phyloP scores from a whole-genome alignment of 2,797 vertebrate genomes.

The Coluber constrictor region DNA sequence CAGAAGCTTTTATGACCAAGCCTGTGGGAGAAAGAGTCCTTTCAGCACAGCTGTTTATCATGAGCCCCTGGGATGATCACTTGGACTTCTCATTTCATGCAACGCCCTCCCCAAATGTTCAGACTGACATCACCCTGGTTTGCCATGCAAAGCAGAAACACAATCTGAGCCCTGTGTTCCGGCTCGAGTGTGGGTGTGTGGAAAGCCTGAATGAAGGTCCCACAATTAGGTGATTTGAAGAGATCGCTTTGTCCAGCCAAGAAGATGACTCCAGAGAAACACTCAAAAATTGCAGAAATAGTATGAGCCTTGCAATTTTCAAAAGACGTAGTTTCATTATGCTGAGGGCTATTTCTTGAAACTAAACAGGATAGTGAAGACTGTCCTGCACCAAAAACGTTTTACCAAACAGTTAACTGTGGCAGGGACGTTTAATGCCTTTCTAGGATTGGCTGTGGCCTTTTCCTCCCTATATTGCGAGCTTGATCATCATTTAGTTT shows the following conservation, averaged over 20 bases:
- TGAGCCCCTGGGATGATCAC: neutral
- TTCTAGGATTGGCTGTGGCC: neutral
- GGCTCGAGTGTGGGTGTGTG: neutral
- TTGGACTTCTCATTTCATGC: neutral
- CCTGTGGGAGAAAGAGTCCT: conserved; percentile 7
- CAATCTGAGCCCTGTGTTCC: conserved; percentile 1
- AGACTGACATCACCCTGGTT: neutral
- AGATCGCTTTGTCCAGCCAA: conserved; percentile 9
- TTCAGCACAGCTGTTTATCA: conserved; percentile 19
- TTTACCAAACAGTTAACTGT: neutral
- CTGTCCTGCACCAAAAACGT: neutral
- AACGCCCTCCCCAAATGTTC: neutral
- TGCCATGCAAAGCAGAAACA: neutral
- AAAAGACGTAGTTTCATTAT: neutral
- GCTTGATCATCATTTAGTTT: neutral
- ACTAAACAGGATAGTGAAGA: neutral
- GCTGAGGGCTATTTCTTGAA: neutral
- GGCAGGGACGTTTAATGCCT: neutral
- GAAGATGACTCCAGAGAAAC: neutral
- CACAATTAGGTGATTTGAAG: neutral
- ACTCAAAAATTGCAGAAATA: neutral
- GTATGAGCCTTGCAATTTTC: neutral
- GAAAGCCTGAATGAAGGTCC: neutral
- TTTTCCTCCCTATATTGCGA: neutral
- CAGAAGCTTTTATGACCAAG: conserved; percentile 8